Evolutionary conservation across 64 coral and sea anemone genomes (phyloP).

Genomic region (Stichodactyla helianthus): DNA sequence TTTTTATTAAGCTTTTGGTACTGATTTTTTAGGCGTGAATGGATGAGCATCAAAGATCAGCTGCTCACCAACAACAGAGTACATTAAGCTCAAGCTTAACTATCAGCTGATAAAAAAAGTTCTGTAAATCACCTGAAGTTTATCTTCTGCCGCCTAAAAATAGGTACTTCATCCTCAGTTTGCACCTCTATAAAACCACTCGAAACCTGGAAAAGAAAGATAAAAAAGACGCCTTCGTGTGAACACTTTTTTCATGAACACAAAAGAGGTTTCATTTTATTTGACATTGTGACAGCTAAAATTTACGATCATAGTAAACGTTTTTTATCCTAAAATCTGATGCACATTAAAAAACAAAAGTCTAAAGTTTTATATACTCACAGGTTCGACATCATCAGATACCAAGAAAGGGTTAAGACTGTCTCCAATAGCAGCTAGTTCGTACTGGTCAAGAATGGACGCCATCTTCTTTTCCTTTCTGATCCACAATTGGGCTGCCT

Average conservation of each 20-base stretch:
- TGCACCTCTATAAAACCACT: constrained; percentile 82
- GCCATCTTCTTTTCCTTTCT: constrained; percentile 61
- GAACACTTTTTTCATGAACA: background rate
- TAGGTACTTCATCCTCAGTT: constrained; percentile 83
- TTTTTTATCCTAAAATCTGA: background rate
- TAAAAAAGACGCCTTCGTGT: background rate
- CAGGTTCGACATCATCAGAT: constrained; percentile 67
- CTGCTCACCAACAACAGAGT: too few relatives aligned
- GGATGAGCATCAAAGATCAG: too few relatives aligned
- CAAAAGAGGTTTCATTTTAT: background rate
- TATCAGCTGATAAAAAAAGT: too few relatives aligned
- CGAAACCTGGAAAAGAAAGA: constrained; percentile 42
- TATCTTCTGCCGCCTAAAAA: constrained; percentile 84
- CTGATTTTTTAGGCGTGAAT: too few relatives aligned
- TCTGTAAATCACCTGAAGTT: constrained; percentile 60
- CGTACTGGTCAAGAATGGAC: constrained; percentile 94
- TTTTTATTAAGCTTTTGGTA: too few relatives aligned
- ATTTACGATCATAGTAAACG: background rate
- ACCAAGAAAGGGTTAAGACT: constrained; percentile 66
- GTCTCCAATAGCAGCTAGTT: constrained; percentile 46
- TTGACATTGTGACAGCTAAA: background rate
- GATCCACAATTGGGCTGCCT: background rate
- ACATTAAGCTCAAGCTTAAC: too few relatives aligned
- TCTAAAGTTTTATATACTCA: constrained; percentile 6
- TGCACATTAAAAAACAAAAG: background rate